Percentiles rank a stretch among this genome's conserved stretches.
These are phyloP conservation scores for Siphamia tubifer DNA, from an alignment of 2,113 vertebrate genomes.

Conservation along the genomic window DNA sequence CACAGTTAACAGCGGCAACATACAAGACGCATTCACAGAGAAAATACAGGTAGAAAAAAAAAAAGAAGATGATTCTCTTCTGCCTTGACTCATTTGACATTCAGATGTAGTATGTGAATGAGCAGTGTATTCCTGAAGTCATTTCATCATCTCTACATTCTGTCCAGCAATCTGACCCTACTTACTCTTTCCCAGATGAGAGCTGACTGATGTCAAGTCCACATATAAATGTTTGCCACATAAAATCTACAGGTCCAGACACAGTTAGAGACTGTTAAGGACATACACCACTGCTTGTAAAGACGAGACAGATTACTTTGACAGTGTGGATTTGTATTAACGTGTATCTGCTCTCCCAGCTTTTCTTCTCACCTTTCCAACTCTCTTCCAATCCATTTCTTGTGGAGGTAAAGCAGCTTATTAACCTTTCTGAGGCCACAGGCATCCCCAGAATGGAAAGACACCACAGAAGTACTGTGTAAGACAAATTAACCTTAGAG, in stretches of 20 bases:
- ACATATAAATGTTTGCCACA: conserved; percentile 33
- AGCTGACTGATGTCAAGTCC: conserved; percentile 32
- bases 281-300: conserved; percentile 36
- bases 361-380: conserved; percentile 54
- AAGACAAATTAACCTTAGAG: conserved; percentile 73
- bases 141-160: conserved; percentile 63
- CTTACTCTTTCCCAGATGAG: conserved; percentile 28
- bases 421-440: conserved; percentile 77
- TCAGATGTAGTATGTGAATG: conserved; percentile 25
- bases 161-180: conserved; percentile 46
- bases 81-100: conserved; percentile 20
- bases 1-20: too few species aligned
- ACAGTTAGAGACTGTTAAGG: conserved; percentile 37
- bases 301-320: conserved; percentile 54
- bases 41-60: too few species aligned
- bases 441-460: conserved; percentile 58
- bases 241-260: conserved; percentile 16
- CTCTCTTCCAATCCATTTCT: conserved; percentile 44
- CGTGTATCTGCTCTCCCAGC: conserved; percentile 41
- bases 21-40: too few species aligned
- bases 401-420: conserved; percentile 72
- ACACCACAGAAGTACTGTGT: conserved; percentile 48
- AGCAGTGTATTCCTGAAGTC: conserved; percentile 48
- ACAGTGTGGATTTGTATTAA: conserved; percentile 62
- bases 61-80: too few species aligned